Percentiles rank a stretch among this genome's conserved stretches.
Evolutionary conservation across 2,888 invertebrate species (phyloP).

Genomic region (Sericinus montela): DNA sequence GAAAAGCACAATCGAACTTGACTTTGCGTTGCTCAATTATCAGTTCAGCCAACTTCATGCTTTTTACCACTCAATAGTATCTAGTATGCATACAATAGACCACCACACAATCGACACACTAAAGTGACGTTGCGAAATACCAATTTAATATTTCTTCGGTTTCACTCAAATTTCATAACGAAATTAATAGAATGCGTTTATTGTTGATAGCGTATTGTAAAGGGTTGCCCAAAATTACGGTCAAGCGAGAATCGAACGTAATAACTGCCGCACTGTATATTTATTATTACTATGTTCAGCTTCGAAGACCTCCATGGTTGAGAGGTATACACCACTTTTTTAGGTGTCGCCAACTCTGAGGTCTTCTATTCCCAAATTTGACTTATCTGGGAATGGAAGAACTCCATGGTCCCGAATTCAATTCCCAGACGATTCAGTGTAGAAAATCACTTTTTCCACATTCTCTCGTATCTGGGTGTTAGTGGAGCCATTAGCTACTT

Average conservation of each 20-base stretch:
- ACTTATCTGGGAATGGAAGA: no score
- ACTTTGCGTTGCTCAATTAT: slow-evolving; percentile 50
- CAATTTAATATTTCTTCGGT: slow-evolving; percentile 69
- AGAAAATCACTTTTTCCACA: no score
- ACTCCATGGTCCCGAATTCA: no score
- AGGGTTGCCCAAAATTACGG: slow-evolving; percentile 45
- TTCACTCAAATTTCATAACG: slow-evolving; percentile 69
- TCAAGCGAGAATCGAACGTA: not conserved
- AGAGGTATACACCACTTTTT: no score
- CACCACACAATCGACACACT: slow-evolving; percentile 42
- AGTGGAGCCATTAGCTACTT: no score
- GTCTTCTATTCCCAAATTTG: no score
- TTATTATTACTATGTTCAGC: no score
- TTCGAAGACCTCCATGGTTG: no score
- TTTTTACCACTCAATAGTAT: slow-evolving; percentile 54
- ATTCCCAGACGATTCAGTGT: no score
- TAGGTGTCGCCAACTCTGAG: no score
- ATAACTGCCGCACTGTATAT: no score
- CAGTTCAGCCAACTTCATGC: slow-evolving; percentile 55
- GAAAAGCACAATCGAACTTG: slow-evolving; percentile 45
- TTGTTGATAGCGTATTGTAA: slow-evolving; percentile 33
- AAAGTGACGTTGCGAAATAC: slow-evolving; percentile 45
- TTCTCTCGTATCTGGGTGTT: no score
- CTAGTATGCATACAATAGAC: slow-evolving; percentile 44
- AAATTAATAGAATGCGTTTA: slow-evolving; percentile 61